These are phyloP conservation scores for Carabus problematicus DNA, from an alignment of 2,888 invertebrate species.

Conservation along the genomic window DNA sequence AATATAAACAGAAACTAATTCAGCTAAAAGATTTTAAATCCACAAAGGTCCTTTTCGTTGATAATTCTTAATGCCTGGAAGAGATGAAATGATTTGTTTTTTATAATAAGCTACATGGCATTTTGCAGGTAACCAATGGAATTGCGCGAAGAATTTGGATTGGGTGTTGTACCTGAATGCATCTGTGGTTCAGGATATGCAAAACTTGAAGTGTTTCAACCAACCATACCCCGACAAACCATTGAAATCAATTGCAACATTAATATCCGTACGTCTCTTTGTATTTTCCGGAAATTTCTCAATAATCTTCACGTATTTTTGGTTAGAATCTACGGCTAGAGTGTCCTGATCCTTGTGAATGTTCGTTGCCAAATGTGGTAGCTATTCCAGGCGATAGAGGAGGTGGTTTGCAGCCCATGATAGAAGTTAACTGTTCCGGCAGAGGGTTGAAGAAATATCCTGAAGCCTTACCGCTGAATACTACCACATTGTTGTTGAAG, in stretches of 20 bases:
- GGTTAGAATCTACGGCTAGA: conserved; percentile 57
- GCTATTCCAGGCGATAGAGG: conserved; percentile 57
- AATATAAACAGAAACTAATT: no score
- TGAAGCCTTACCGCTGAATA: conserved; percentile 67
- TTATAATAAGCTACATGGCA: no score
- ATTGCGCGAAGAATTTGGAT: conserved; percentile 68
- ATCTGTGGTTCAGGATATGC: conserved; percentile 65
- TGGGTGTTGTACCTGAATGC: conserved; percentile 68
- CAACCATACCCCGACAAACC: conserved; percentile 69
- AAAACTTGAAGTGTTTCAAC: conserved; percentile 66
- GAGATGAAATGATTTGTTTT: background rate
- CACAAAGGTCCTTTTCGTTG: background rate
- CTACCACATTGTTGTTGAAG: conserved; percentile 70
- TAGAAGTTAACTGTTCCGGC: conserved; percentile 72
- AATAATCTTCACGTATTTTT: background rate
- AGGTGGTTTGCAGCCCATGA: conserved; percentile 62
- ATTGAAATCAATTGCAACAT: conserved; percentile 68
- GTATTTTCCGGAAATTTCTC: background rate
- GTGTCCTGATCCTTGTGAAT: conserved; percentile 69
- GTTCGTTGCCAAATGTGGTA: conserved; percentile 70
- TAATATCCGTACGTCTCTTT: conserved; percentile 64
- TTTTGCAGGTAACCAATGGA: conserved; percentile 71
- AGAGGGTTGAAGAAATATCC: conserved; percentile 67
- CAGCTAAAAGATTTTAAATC: no score
- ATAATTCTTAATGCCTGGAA: background rate